Evolutionary conservation across 92 coral and sea anemone species (phyloP).

Genomic region (Porites rus): DNA sequence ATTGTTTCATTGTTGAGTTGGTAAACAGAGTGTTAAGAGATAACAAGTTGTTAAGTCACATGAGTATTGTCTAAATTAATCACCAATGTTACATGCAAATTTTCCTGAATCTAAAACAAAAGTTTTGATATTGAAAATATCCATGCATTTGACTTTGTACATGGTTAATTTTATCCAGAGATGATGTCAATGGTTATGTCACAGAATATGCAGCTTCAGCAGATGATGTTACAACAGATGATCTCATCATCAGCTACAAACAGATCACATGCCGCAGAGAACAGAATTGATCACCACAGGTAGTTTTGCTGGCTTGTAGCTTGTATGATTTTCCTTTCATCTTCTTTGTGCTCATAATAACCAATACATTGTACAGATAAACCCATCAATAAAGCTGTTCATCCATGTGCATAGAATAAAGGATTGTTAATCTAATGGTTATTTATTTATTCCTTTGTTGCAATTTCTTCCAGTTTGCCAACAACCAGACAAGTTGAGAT

Average conservation of each 20-base stretch:
- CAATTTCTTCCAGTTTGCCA: neutral
- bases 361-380: too few relatives aligned
- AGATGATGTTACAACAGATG: conserved; percentile 79
- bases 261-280: conserved; percentile 9
- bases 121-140: too few relatives aligned
- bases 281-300: neutral
- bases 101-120: neutral
- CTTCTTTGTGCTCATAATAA: neutral
- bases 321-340: neutral
- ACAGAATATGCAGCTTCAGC: conserved; percentile 87
- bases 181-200: conserved; percentile 75
- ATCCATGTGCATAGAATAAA: too few relatives aligned
- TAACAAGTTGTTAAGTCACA: too few relatives aligned
- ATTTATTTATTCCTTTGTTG: too few relatives aligned
- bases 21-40: too few relatives aligned
- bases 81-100: neutral
- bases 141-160: neutral
- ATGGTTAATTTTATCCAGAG: conserved; percentile 38
- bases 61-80: too few relatives aligned
- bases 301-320: neutral
- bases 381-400: too few relatives aligned
- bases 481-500: conserved; percentile 22
- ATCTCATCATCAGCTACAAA: conserved; percentile 20
- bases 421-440: too few relatives aligned
- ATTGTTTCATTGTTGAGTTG: too few relatives aligned